Conservation (phyloP, 2,797 vertebrate species). For the Ctenosaura bakeri region DNA sequence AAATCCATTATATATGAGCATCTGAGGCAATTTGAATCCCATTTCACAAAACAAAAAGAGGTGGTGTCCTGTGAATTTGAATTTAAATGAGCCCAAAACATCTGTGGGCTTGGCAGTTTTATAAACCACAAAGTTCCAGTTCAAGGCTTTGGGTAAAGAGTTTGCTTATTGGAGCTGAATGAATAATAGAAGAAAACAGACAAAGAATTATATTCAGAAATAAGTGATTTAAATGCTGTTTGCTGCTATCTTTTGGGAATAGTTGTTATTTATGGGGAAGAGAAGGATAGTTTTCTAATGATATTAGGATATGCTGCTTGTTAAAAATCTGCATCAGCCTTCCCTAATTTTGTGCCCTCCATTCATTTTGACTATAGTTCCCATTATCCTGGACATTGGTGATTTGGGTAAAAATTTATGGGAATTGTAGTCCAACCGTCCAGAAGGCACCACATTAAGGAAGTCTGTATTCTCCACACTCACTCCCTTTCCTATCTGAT, state of each 20-base stretch:
- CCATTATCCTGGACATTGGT: neutral
- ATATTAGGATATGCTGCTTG: neutral
- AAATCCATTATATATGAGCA: neutral
- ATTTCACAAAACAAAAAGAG: neutral
- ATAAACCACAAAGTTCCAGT: neutral
- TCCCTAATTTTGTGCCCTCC: neutral
- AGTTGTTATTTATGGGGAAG: constrained; percentile 9
- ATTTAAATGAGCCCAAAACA: constrained; percentile 26
- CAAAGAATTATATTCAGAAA: neutral
- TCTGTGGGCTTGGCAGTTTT: constrained; percentile 21
- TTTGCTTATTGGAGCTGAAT: constrained; percentile 18
- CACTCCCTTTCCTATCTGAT: neutral
- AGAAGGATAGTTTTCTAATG: neutral
- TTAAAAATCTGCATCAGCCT: neutral
- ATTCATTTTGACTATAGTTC: neutral
- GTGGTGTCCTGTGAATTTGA: constrained; percentile 16
- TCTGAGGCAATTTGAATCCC: neutral
- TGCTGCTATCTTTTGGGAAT: neutral
- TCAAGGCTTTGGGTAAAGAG: neutral
- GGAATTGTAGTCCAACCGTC: neutral
- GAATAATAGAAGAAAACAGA: constrained; percentile 5
- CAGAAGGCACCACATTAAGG: neutral
- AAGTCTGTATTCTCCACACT: neutral
- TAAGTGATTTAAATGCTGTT: constrained; percentile 18
- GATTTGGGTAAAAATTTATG: neutral